Conservation (phyloP, 2,888 invertebrate species). For the Agonopterix heracliana region DNA sequence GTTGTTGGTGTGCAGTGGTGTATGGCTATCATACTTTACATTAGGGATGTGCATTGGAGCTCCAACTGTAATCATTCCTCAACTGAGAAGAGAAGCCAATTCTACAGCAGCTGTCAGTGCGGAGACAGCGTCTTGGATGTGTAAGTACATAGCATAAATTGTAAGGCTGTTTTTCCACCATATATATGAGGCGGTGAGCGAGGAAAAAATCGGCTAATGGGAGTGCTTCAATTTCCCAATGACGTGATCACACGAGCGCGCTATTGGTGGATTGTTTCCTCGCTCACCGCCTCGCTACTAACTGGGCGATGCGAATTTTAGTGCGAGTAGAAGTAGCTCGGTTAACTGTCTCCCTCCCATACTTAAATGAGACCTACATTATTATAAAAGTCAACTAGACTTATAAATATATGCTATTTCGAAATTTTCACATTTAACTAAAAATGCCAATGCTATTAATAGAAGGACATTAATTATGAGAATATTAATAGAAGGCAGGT, state of each 20-base stretch:
- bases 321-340: too few species aligned
- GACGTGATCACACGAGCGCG: too few species aligned
- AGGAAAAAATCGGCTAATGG: neutral
- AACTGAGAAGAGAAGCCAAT: conserved; percentile 22
- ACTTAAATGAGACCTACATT: too few species aligned
- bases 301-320: neutral
- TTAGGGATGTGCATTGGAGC: conserved; percentile 8
- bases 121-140: neutral
- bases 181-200: neutral
- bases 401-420: too few species aligned
- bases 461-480: too few species aligned
- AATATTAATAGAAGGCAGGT: too few species aligned
- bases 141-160: neutral
- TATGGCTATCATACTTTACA: neutral
- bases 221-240: too few species aligned
- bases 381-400: too few species aligned
- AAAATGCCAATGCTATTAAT: too few species aligned
- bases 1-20: neutral
- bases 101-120: conserved; percentile 10
- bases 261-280: too few species aligned
- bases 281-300: neutral
- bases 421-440: too few species aligned
- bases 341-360: too few species aligned
- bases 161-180: neutral
- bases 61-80: conserved; percentile 23